Evolutionary conservation across 2,888 invertebrate species (phyloP).

Genomic region (Amblyjoppa proteus): DNA sequence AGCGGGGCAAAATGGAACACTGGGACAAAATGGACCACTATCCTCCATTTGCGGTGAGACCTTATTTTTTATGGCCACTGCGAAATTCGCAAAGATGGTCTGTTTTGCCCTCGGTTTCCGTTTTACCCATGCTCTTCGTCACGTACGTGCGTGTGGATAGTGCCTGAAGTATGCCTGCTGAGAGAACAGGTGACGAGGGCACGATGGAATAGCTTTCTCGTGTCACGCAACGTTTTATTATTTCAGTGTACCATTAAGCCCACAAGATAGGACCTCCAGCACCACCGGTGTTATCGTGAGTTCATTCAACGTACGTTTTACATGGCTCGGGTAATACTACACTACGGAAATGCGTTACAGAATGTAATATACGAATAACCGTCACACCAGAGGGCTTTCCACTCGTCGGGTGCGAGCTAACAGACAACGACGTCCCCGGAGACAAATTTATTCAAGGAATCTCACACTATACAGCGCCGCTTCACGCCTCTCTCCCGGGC

Average conservation of each 20-base stretch:
- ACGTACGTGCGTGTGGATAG: background rate
- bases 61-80: background rate
- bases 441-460: slow-evolving; percentile 47
- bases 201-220: slow-evolving; percentile 52
- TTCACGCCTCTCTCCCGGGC: slow-evolving; percentile 15
- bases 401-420: slow-evolving; percentile 17
- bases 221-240: slow-evolving; percentile 58
- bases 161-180: slow-evolving; percentile 12
- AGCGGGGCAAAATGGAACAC: background rate
- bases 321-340: background rate
- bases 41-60: background rate
- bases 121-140: background rate
- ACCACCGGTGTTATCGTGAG: background rate
- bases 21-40: background rate
- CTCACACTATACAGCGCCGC: slow-evolving; percentile 6
- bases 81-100: background rate
- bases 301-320: slow-evolving; percentile 22
- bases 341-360: background rate
- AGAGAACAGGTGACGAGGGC: slow-evolving; percentile 44
- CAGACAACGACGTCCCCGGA: slow-evolving; percentile 11
- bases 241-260: slow-evolving; percentile 49
- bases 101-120: background rate
- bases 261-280: background rate
- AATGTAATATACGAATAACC: background rate
- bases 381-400: slow-evolving; percentile 19